phyloP scores from a whole-genome alignment of 53 echinoderm and acorn worm species.

The Patiria pectinifera region DNA sequence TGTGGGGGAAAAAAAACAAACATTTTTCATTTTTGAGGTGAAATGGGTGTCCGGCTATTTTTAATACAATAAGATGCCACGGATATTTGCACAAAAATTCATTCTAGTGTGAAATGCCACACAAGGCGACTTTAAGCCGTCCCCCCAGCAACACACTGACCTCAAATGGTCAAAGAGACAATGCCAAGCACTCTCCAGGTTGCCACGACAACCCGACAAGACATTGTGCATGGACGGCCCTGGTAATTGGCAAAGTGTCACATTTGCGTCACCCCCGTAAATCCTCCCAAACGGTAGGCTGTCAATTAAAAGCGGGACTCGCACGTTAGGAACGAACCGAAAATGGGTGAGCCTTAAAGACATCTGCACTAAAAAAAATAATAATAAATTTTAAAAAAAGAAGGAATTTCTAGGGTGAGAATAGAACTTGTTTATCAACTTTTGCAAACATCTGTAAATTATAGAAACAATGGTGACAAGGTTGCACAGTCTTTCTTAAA shows the following conservation, averaged over 20 bases:
- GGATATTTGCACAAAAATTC: not conserved
- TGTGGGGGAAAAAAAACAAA: too few relatives aligned
- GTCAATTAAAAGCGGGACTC: slow-evolving; percentile 38
- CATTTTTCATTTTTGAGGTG: too few relatives aligned
- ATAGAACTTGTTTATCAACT: not conserved
- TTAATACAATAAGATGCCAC: not conserved
- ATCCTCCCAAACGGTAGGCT: slow-evolving; percentile 26
- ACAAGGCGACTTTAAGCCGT: not conserved
- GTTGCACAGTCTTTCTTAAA: too few relatives aligned
- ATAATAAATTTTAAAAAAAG: too few relatives aligned
- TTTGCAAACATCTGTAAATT: too few relatives aligned
- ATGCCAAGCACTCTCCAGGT: slow-evolving; percentile 10
- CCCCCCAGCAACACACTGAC: not conserved
- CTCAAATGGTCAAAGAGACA: not conserved
- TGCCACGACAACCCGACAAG: slow-evolving; percentile 23
- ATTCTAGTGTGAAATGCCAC: not conserved
- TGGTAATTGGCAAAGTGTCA: slow-evolving; percentile 55
- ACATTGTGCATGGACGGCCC: slow-evolving; percentile 15
- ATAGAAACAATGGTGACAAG: too few relatives aligned
- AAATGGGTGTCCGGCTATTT: too few relatives aligned
- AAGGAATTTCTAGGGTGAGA: not conserved
- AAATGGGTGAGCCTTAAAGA: not conserved
- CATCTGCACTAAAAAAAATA: not conserved
- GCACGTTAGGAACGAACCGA: not conserved
- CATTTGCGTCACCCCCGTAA: slow-evolving; percentile 51